Percentiles rank a stretch among this genome's conserved stretches.
Conservation (phyloP, 2,113 vertebrate genomes). For the Microtus montanus region DNA sequence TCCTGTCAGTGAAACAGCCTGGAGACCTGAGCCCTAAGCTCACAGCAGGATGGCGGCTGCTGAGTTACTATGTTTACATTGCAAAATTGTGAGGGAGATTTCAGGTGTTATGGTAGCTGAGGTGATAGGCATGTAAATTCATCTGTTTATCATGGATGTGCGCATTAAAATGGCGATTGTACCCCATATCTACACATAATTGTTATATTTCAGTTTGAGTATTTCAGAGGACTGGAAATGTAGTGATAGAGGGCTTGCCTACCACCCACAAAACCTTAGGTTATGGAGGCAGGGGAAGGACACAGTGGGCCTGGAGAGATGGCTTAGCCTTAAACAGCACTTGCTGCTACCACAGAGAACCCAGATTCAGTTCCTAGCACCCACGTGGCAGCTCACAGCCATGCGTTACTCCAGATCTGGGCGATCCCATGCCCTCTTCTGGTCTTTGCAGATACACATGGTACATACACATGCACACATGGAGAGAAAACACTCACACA, state of each 20-base stretch:
- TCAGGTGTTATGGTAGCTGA: background rate
- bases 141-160: background rate
- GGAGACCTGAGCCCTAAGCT: background rate
- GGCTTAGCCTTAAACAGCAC: background rate
- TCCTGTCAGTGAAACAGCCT: background rate
- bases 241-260: background rate
- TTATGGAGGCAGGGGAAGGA: too few species aligned
- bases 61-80: background rate
- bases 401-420: background rate
- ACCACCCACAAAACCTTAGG: background rate
- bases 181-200: background rate
- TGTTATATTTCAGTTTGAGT: background rate
- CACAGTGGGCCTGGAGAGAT: background rate
- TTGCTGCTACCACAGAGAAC: background rate
- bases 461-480: background rate
- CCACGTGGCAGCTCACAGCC: background rate
- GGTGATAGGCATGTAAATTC: background rate
- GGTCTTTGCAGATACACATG: background rate
- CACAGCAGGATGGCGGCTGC: background rate
- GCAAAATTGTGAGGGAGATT: background rate
- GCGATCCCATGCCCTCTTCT: background rate
- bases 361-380: background rate
- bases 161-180: background rate
- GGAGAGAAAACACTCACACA: background rate
- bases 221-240: background rate